phyloP scores from a whole-genome alignment of 2,797 vertebrate species.

The Pitangus sulphuratus region DNA sequence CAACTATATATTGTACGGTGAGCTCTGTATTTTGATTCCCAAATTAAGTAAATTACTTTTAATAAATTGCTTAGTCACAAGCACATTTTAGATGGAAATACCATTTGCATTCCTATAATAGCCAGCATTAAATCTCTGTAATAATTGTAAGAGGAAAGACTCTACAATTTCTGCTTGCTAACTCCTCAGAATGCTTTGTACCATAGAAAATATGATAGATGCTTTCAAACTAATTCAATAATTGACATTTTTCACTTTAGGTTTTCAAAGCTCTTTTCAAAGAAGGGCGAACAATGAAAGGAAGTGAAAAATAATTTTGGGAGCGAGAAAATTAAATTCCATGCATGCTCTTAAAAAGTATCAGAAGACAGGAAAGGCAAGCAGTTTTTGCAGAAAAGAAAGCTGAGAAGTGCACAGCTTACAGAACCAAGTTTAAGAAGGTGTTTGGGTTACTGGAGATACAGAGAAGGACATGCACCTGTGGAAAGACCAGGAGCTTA shows the following conservation, averaged over 20 bases:
- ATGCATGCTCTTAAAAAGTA: background rate
- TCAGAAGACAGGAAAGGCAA: background rate
- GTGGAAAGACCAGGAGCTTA: background rate
- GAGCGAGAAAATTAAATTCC: background rate
- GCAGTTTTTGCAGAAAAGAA: background rate
- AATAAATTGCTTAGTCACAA: constrained; percentile 18
- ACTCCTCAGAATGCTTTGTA: background rate
- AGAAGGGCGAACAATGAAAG: background rate
- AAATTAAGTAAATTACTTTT: background rate
- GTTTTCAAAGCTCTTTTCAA: background rate
- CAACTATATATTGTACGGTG: background rate
- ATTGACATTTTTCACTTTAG: background rate
- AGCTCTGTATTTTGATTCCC: background rate
- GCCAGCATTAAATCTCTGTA: background rate
- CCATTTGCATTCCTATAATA: background rate
- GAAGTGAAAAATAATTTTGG: background rate
- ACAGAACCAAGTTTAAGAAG: background rate
- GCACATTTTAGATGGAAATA: background rate
- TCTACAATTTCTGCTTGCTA: background rate
- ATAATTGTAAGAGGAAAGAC: background rate
- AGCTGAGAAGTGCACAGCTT: background rate
- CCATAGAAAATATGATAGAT: background rate
- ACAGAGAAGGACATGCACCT: accelerated
- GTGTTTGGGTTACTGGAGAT: background rate
- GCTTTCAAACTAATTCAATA: background rate